Evolutionary conservation across 2,888 invertebrate species (phyloP), one percentile per base, ranked within the genome.

Genomic region (Parnassius apollo): DNA sequence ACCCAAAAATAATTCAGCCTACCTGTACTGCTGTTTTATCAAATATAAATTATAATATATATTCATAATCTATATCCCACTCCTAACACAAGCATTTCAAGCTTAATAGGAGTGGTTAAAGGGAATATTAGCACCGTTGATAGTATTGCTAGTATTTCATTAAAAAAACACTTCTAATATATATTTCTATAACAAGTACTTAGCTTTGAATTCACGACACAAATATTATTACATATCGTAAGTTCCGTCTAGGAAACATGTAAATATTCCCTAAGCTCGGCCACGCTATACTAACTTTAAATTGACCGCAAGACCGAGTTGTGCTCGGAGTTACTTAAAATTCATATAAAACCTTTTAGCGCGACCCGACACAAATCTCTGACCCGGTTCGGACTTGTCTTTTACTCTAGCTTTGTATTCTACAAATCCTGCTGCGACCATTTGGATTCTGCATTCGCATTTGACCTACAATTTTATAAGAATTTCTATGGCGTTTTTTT

Each of bases 331-430:
- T 63, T 50, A 59, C 59, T 59, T 63, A 63, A 63, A 63, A 59
- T 63, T 63, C 62, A 63, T 63, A 63, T 59, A 63, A 63, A 63
- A 63, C 59, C 59, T 59, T 63, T 59, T 63, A 59, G 62, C 62
- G 62, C 44, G 58, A 55, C 59, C 62, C 55, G 55, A 59, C 62
- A 63, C 62, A 63, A 59, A 63, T 63, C 58, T 63, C 55, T 59
- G 59, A 63, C 62, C 62, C 62, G 58, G 62, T 62, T 50, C 53
- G 62, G 61, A 54, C 53, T 57, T 57, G 62, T 57, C 58, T 53
- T 49, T 54, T 54, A 54, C 61, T 51, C 52, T 48, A 42, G 53
- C 44, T 48, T 35, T 25, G 55, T 53, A 50, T 63, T 59, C 42
- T 55, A 59, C 58, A 57, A 59, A 63, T 59, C 57, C 55, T 35